These are phyloP conservation scores for Alfaro cultratus DNA, from an alignment of 2,797 vertebrate species.

Conservation along the genomic window DNA sequence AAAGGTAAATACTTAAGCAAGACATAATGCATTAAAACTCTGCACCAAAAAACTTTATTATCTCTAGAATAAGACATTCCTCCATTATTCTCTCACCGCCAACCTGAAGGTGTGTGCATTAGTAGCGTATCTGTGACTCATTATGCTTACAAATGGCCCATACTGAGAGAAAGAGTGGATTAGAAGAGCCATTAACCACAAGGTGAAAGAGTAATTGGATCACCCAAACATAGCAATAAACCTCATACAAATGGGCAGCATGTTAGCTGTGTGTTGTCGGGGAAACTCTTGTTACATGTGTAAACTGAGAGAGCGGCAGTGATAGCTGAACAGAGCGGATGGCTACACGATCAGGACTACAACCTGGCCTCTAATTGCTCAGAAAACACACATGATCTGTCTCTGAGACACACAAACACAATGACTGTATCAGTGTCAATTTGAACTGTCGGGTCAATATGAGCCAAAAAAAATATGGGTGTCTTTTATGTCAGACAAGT, in stretches of 20 bases:
- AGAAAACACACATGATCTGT: constrained; percentile 14
- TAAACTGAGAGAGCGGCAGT: constrained; percentile 57
- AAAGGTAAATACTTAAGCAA: neutral
- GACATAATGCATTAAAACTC: neutral
- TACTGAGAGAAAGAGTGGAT: constrained; percentile 42
- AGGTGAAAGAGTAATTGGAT: constrained; percentile 74
- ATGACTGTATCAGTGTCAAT: constrained; percentile 60
- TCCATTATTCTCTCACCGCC: neutral
- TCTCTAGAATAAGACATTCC: neutral
- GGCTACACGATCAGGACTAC: constrained; percentile 36
- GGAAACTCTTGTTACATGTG: constrained; percentile 65
- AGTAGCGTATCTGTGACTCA: constrained; percentile 51
- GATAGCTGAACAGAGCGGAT: constrained; percentile 36
- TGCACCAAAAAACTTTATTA: neutral
- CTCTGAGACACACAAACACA: constrained; percentile 32
- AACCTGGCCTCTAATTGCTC: constrained; percentile 31
- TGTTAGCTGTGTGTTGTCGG: constrained; percentile 64
- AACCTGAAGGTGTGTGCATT: constrained; percentile 17
- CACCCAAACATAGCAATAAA: constrained; percentile 71
- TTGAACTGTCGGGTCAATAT: constrained; percentile 57
- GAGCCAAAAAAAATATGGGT: constrained; percentile 35
- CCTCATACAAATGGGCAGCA: constrained; percentile 62
- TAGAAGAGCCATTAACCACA: constrained; percentile 65
- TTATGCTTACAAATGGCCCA: constrained; percentile 64
- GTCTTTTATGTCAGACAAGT: constrained; percentile 58